Base-by-base conservation (phyloP, 2,888 invertebrate species). In the Tipula confusa region DNA sequence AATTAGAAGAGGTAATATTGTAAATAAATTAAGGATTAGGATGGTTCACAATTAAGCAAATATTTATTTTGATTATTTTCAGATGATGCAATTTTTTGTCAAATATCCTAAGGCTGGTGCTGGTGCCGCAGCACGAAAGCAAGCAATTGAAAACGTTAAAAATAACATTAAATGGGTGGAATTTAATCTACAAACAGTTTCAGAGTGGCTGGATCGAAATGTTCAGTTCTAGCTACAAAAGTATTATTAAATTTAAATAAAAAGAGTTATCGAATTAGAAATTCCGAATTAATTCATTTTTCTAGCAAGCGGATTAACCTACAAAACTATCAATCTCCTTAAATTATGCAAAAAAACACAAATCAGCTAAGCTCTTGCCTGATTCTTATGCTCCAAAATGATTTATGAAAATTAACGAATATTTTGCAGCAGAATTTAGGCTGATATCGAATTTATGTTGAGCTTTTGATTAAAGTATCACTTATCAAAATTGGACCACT, bases 31-130 rank as follows among this genome's bases (percentile, higher is more conserved):
- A 1, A n/a, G 43, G 13, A 2, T 3, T 31, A 31, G 31, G 31
- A 5, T 31, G 31, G 7, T 38, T 9, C 9, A 24, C n/a, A n/a
- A n/a, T n/a, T n/a, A 24, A 79, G 43, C 43, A 82, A 18, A 9
- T 5, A 31, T 18, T 38, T 15, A 33, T 11, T 29, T 15, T n/a
- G n/a, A n/a, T n/a, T 43, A n/a, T n/a, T 38, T 89, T 15, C 87
- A 95, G 95, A 94, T 96, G 92, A 90, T 93, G 86, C 89, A 89
- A 0, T 97, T 97, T 89, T 97, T 97, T 88, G 89, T 88, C 0
- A 91, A 93, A 86, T 93, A 96, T 88, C 96, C 97, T 0, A 93
- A 97, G 0, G 96, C 96, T 0, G 98, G 98, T 0, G 96, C 98
- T 0, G 97, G 97, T 0, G 93, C 91, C 33, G 88, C 92, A 7